phyloP scores from a whole-genome alignment of 2,113 vertebrate species.

The Chaenocephalus aceratus region DNA sequence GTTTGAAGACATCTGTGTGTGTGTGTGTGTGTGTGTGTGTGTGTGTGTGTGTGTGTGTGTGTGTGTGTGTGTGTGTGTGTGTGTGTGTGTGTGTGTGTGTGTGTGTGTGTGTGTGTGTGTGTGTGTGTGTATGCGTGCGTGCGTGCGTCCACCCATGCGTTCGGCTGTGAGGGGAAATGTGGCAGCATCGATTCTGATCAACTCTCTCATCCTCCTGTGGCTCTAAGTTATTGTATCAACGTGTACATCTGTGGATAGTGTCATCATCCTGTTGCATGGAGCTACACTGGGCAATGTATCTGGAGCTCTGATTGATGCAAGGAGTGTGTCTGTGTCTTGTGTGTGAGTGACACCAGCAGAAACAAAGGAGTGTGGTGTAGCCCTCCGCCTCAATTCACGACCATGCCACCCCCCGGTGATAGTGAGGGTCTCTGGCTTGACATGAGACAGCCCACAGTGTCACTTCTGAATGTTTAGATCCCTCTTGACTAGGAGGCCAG shows the following conservation, averaged over 20 bases:
- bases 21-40: constrained; percentile 6
- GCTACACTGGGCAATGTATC: constrained; percentile 45
- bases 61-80: no score
- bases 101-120: background rate
- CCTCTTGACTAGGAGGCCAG: constrained; percentile 83
- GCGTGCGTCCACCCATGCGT: background rate
- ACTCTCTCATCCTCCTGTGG: constrained; percentile 21
- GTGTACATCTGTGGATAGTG: constrained; percentile 43
- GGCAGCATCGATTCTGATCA: constrained; percentile 4
- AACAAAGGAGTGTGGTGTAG: constrained; percentile 77
- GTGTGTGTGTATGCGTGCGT: no score
- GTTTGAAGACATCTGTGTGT: constrained; percentile 21
- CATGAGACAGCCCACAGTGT: constrained; percentile 84
- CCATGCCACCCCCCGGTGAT: constrained; percentile 72
- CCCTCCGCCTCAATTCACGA: constrained; percentile 72
- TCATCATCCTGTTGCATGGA: constrained; percentile 37
- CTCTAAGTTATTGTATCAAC: constrained; percentile 30
- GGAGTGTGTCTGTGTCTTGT: constrained; percentile 76
- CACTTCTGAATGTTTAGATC: constrained; percentile 81
- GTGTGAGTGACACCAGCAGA: constrained; percentile 77
- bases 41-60: background rate
- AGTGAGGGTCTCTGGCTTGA: constrained; percentile 79
- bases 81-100: background rate
- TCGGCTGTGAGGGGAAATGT: background rate
- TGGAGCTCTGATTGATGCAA: constrained; percentile 75